Conservation (phyloP, 2,888 invertebrate species). For the Netelia melanura region DNA sequence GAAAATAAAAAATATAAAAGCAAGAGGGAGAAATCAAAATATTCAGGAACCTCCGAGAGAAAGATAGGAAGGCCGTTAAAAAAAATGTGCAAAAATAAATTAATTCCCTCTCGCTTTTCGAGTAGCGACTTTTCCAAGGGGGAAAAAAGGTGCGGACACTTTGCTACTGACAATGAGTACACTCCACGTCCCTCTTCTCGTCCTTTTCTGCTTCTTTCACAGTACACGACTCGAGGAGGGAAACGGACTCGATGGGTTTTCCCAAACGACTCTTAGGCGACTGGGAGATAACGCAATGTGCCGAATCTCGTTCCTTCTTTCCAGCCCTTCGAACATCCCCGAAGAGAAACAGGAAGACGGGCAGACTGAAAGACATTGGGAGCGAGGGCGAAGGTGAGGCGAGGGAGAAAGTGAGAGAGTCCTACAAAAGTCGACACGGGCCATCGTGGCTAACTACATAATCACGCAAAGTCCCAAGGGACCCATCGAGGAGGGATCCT, state of each 20-base stretch:
- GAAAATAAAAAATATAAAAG: background rate
- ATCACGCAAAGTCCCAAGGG: constrained; percentile 55
- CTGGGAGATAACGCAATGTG: constrained; percentile 53
- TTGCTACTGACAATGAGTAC: constrained; percentile 49
- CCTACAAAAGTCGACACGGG: constrained; percentile 44
- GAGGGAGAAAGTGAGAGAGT: background rate
- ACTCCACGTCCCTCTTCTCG: constrained; percentile 17
- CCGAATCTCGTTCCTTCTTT: background rate
- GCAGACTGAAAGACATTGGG: background rate
- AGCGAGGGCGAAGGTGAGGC: background rate
- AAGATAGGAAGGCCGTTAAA: background rate
- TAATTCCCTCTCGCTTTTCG: background rate
- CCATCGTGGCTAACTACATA: constrained; percentile 58
- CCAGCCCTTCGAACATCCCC: background rate
- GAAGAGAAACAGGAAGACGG: background rate
- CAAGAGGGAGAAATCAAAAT: background rate
- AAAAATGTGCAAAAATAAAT: too few relatives aligned
- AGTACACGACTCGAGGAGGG: constrained; percentile 24
- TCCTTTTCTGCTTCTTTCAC: background rate
- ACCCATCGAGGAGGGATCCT: constrained; percentile 31
- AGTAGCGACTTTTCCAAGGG: constrained; percentile 14
- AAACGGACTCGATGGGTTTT: constrained; percentile 45
- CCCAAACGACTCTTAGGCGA: constrained; percentile 61
- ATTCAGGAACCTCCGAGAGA: background rate
- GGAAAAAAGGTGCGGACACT: constrained; percentile 55